Conservation (phyloP, 1,140 invertebrate species). For the Solenopsis invicta region DNA sequence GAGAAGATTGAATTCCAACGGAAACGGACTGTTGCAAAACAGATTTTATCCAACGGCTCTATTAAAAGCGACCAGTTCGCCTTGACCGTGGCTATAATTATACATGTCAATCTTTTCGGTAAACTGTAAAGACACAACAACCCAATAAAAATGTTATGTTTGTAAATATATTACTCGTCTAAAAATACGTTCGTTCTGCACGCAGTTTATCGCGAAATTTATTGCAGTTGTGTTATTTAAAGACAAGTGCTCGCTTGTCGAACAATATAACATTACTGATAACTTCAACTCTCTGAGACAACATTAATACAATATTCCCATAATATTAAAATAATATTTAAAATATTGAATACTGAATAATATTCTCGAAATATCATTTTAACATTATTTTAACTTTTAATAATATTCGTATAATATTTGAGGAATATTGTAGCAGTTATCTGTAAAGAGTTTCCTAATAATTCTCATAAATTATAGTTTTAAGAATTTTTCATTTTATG, state of each 20-base stretch:
- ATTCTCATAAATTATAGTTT: no score
- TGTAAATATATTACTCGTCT: neutral
- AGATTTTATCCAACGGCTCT: neutral
- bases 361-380: no score
- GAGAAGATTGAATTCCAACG: neutral
- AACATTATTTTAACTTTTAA: no score
- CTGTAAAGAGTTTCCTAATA: no score
- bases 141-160: neutral
- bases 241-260: neutral
- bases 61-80: conserved; percentile 1
- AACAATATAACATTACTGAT: neutral
- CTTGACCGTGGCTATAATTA: conserved; percentile 8
- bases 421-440: no score
- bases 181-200: neutral
- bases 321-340: no score
- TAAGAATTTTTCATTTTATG: no score
- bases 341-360: no score
- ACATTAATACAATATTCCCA: no score
- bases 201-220: neutral
- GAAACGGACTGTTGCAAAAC: neutral
- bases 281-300: no score
- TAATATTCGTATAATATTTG: no score
- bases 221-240: neutral
- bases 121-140: neutral
- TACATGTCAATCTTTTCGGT: neutral